These are phyloP conservation scores for Pongo abelii DNA, from an alignment of 2,113 vertebrate genomes.

Conservation along the genomic window DNA sequence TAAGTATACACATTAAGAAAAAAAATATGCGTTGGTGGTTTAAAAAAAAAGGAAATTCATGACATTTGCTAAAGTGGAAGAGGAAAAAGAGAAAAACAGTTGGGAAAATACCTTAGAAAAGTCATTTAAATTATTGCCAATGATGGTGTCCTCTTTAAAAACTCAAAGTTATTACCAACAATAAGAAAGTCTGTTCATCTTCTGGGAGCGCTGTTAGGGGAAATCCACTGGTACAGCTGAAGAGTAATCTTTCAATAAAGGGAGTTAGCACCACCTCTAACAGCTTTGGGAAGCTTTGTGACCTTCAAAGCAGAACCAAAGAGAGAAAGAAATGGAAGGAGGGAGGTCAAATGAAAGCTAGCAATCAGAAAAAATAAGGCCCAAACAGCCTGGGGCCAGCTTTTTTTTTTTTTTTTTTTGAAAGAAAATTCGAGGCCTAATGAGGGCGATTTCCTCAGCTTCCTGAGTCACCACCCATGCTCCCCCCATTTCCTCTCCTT, in stretches of 20 bases:
- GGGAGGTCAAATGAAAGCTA: conserved; percentile 40
- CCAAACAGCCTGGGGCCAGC: background rate
- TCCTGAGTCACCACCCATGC: conserved; percentile 51
- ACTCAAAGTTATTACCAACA: background rate
- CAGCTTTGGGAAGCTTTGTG: conserved; percentile 23
- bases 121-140: conserved; percentile 42
- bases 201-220: background rate
- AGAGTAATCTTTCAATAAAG: conserved; percentile 8
- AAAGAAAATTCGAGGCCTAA: conserved; percentile 48
- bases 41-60: conserved; percentile 6
- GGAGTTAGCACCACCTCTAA: background rate
- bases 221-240: background rate
- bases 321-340: background rate
- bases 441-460: conserved; percentile 54
- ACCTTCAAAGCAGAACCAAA: conserved; percentile 9
- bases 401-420: background rate
- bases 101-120: background rate
- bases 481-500: conserved; percentile 54
- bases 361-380: conserved; percentile 42
- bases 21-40: background rate
- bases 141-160: conserved; percentile 28
- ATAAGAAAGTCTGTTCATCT: conserved; percentile 38
- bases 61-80: background rate
- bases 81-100: background rate
- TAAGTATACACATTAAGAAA: background rate